phyloP scores from a whole-genome alignment of 2,888 invertebrate genomes.

The Rhabditophanes sp. region DNA sequence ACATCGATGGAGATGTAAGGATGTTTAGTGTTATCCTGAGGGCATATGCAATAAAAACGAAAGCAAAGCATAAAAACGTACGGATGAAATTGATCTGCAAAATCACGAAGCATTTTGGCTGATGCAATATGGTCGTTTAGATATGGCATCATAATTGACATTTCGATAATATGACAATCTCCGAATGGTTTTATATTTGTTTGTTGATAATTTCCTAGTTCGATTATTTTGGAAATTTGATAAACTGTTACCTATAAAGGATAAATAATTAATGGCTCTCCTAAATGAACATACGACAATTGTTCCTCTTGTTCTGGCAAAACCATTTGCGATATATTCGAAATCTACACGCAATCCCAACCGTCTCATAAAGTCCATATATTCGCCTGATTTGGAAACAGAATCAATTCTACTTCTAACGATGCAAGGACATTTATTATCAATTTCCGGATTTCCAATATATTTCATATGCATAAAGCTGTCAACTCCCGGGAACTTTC shows the following conservation, averaged over 20 bases:
- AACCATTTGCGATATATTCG: conserved; percentile 12
- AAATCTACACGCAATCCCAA: conserved; percentile 16
- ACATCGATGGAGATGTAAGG: not conserved
- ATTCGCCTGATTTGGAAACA: conserved; percentile 11
- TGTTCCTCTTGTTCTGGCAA: conserved; percentile 13
- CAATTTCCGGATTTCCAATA: conserved; percentile 12
- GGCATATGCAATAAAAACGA: not conserved
- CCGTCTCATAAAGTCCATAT: conserved; percentile 19
- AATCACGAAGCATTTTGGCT: conserved; percentile 16
- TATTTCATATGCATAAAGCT: conserved; percentile 16
- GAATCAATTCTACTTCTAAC: conserved; percentile 17
- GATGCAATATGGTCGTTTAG: conserved; percentile 12
- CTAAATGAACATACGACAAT: conserved; percentile 8
- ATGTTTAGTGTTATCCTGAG: not conserved
- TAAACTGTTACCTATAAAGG: conserved; percentile 10
- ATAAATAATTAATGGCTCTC: conserved; percentile 3
- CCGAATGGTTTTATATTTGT: conserved; percentile 7
- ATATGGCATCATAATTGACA: conserved; percentile 13
- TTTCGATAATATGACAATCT: conserved; percentile 16
- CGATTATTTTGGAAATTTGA: conserved; percentile 12
- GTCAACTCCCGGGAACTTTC: conserved; percentile 1
- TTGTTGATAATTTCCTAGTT: conserved; percentile 10
- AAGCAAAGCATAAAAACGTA: conserved; percentile 3
- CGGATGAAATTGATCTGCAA: conserved; percentile 14
- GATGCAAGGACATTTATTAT: conserved; percentile 10